Base-by-base conservation (phyloP, 1,140 invertebrate genomes). In the Medauroidea extradentata region DNA sequence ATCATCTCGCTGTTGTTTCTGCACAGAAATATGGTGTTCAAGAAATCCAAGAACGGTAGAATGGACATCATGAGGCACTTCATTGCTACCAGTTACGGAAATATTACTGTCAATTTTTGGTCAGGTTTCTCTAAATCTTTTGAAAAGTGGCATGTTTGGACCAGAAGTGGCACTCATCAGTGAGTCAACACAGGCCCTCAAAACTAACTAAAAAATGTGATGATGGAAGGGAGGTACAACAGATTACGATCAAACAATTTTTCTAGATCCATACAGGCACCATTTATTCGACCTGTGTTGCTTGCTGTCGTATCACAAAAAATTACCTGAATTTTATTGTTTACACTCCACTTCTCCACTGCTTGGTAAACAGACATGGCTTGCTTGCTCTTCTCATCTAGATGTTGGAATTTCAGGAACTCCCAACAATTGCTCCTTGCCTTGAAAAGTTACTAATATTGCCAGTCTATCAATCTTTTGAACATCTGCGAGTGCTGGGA, bases 1-100 rank as follows among this genome's bases (percentile, higher is more conserved):
- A 61, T 76, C 70, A 57, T 66, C 55, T 53, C 66, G 60, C 3
- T 61, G 65, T 48, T 54, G 50, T 53, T 41, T 53, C 34, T 25
- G 2, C 13, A 34, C 8, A 53, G 48, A 54, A 25, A 24, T 50
- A 21, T 59, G 46, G 25, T 38, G 3, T 24, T 18, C n/a, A n/a
- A n/a, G 18, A 61, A 57, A n/a, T 2, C 19, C 34, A 16, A n/a
- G 19, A 56, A 48, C 27, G 16, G 4, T 53, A 38, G 3, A 38
- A 18, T 7, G 5, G 4, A 38, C 7, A 53, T 53, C 52, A 38
- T 56, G 23, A n/a, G n/a, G n/a, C n/a, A n/a, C n/a, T n/a, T n/a
- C n/a, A n/a, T n/a, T n/a, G n/a, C n/a, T n/a, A n/a, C 13, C 2
- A 67, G 55, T 52, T 64, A 53, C 42, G 48, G 57, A 62, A 24